These are phyloP conservation scores for Drosophila navojoa DNA, from an alignment of 1,140 invertebrate species.

Conservation along the genomic window DNA sequence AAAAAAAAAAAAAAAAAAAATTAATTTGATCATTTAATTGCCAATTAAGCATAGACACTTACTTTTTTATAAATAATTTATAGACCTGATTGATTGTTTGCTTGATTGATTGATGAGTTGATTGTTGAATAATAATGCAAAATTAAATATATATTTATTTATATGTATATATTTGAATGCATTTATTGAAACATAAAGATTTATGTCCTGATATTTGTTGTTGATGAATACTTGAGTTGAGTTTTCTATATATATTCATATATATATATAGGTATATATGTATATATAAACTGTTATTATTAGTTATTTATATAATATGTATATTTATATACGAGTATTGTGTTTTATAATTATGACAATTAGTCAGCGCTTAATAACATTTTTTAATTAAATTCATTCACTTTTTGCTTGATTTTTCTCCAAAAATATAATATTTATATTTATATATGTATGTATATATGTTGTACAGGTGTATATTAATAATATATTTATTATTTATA, in stretches of 20 bases:
- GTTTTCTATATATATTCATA: slow-evolving; percentile 36
- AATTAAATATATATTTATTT: slow-evolving; percentile 36
- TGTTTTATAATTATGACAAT: slow-evolving; percentile 10
- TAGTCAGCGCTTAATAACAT: slow-evolving; percentile 11
- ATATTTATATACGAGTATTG: slow-evolving; percentile 27
- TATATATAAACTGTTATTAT: slow-evolving; percentile 9
- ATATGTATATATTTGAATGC: slow-evolving; percentile 19
- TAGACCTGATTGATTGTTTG: slow-evolving; percentile 66
- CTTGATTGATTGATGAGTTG: slow-evolving; percentile 66
- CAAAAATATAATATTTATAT: slow-evolving; percentile 69
- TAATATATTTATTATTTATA: slow-evolving; percentile 42
- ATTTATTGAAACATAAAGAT: slow-evolving; percentile 29
- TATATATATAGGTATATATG: slow-evolving; percentile 17
- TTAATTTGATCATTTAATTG: not conserved
- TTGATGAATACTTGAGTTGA: slow-evolving; percentile 41
- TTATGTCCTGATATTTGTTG: slow-evolving; percentile 41
- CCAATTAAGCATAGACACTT: slow-evolving; percentile 23
- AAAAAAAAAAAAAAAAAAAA: no score
- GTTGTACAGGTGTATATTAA: slow-evolving; percentile 43
- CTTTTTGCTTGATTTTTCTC: slow-evolving; percentile 30
- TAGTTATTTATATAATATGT: slow-evolving; percentile 16
- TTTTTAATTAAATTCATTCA: slow-evolving; percentile 6
- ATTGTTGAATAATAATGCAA: slow-evolving; percentile 66
- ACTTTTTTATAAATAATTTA: slow-evolving; percentile 20
- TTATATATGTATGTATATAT: slow-evolving; percentile 39